These are phyloP conservation scores for Amazonetta brasiliensis DNA, from an alignment of 2,797 vertebrate genomes.

Conservation along the genomic window DNA sequence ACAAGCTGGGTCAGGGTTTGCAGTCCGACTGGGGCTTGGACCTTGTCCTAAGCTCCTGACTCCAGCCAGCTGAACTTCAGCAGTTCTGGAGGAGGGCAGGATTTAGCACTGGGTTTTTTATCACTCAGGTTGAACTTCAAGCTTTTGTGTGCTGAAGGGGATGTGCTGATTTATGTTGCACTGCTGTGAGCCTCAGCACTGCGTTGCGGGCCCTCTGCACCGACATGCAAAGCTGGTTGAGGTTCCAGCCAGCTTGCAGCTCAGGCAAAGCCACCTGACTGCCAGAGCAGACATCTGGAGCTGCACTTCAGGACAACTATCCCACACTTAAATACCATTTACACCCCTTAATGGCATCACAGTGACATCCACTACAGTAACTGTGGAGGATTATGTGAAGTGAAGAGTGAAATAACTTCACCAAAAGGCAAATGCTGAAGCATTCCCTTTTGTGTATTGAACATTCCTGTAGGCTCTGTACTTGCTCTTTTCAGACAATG, in stretches of 20 bases:
- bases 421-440: constrained; percentile 29
- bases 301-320: background rate
- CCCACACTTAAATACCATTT: background rate
- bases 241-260: background rate
- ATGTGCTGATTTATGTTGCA: background rate
- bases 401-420: constrained; percentile 56
- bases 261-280: background rate
- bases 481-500: constrained; percentile 52
- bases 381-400: constrained; percentile 24
- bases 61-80: background rate
- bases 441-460: constrained; percentile 39
- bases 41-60: background rate
- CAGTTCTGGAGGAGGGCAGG: background rate
- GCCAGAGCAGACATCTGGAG: accelerated
- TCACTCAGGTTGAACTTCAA: background rate
- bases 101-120: constrained; percentile 24
- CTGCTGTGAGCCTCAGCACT: background rate
- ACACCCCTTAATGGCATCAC: background rate
- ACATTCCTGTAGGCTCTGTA: constrained; percentile 44
- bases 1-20: background rate
- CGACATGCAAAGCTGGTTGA: background rate
- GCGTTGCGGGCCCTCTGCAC: background rate
- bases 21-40: background rate
- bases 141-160: background rate
- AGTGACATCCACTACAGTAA: background rate